Percentiles rank a stretch among this genome's conserved stretches.
These are phyloP conservation scores for Drosophila equinoxialis DNA, from an alignment of 1,140 invertebrate species.

Conservation along the genomic window DNA sequence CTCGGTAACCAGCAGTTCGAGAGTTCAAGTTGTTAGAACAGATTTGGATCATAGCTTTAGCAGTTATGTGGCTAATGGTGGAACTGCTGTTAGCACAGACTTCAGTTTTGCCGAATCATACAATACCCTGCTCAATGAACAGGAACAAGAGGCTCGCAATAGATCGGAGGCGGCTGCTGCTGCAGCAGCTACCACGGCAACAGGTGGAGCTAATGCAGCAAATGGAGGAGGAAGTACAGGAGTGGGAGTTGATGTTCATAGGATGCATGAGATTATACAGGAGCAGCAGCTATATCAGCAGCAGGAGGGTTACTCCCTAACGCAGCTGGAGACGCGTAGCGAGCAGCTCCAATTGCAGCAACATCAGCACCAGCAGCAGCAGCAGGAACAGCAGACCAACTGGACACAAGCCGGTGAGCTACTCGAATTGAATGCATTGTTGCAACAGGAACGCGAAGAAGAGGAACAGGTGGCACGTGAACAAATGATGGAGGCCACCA, in stretches of 20 bases:
- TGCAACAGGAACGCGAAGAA: conserved; percentile 76
- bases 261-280: conserved; percentile 68
- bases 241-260: conserved; percentile 40
- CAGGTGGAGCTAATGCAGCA: conserved; percentile 23
- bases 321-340: conserved; percentile 73
- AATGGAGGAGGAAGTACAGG: conserved; percentile 25
- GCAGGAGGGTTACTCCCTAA: conserved; percentile 77
- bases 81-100: conserved; percentile 11
- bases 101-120: conserved; percentile 81
- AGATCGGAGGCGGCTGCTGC: conserved; percentile 24
- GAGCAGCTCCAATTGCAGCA: conserved; percentile 62
- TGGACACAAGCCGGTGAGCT: conserved; percentile 43
- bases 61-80: conserved; percentile 26
- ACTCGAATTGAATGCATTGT: conserved; percentile 69
- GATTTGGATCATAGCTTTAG: conserved; percentile 48
- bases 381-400: conserved; percentile 21
- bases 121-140: conserved; percentile 68
- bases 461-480: conserved; percentile 71
- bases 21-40: not conserved
- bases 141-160: conserved; percentile 31
- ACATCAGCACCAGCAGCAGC: conserved; percentile 4
- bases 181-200: conserved; percentile 20
- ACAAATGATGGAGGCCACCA: conserved; percentile 41
- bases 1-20: not conserved
- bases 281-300: conserved; percentile 79